Base-by-base conservation (phyloP, 2,797 vertebrate genomes). In the Parauchenoglanis ngamensis region DNA sequence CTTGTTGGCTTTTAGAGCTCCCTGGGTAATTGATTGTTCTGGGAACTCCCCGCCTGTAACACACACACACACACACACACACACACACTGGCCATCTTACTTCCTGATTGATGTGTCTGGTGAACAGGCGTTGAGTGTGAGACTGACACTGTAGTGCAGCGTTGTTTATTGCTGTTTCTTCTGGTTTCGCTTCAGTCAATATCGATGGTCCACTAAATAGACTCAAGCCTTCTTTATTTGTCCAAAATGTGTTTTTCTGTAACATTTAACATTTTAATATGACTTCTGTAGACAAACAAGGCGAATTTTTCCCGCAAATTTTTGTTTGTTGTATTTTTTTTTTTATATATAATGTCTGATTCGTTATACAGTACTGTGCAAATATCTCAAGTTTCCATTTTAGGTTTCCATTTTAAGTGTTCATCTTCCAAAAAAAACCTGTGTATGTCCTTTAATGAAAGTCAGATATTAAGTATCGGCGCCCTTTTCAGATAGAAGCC, bases 11-110 rank as follows among this genome's bases (percentile, higher is more conserved):
- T 87, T 87, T 80, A 63, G 75, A 67, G 40, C 80, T 83, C 57
- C 80, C 85, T 80, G 40, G 59, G 79, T 88, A 90, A 87, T 88
- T 68, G 85, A 80, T 79, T 87, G 81, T 88, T 75, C 83, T 68
- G 67, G 87, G 78, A 17, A 65, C 80, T 83, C 63, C 87, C 73
- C 31, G 84, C 78, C 75, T 78, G 61, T 49, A 77, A 76, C 65
- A 54, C 75, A 63, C 86, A 61, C 73, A 78, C 23, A 84, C 81
- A 84, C 86, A 87, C 52, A 75, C 78, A 72, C 52, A 81, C 77
- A 86, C 77, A 80, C 77, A 72, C 21, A 72, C 40, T 11, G 13
- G 17, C 46, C n/a, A 40, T 68, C 21, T 13, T 8, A 40, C 12
- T 68, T 44, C n/a, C n/a, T 65, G 80, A 54, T 68, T 73, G 68